These are phyloP conservation scores for Megamerina dolium DNA, from an alignment of 2,888 invertebrate species.

Conservation along the genomic window DNA sequence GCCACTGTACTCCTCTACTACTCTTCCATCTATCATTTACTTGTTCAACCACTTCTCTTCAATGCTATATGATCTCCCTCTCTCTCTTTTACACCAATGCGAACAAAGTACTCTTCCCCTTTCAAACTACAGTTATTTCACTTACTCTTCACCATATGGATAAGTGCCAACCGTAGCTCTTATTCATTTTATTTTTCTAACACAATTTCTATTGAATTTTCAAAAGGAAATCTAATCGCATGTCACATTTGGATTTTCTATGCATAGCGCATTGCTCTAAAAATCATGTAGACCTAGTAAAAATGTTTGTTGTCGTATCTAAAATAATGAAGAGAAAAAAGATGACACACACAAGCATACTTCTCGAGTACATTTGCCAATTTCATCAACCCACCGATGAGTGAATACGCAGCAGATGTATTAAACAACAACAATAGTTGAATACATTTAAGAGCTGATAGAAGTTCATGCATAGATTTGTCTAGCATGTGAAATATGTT, in stretches of 20 bases:
- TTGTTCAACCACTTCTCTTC: too few species aligned
- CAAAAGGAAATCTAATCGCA: constrained; percentile 43
- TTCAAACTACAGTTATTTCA: background rate
- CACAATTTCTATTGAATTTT: constrained; percentile 44
- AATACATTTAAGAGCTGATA: too few species aligned
- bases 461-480: too few species aligned
- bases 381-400: background rate
- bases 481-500: too few species aligned
- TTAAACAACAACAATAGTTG: too few species aligned
- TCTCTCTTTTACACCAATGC: background rate
- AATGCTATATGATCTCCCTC: background rate
- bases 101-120: too few species aligned
- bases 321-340: constrained; percentile 37
- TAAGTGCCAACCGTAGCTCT: too few species aligned
- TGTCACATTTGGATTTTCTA: background rate
- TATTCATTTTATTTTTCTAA: too few species aligned
- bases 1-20: too few species aligned
- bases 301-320: constrained; percentile 49
- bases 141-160: too few species aligned
- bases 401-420: too few species aligned
- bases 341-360: background rate
- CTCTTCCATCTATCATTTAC: too few species aligned
- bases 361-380: background rate
- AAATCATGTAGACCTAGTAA: constrained; percentile 46
- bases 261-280: constrained; percentile 18